Base-by-base conservation (phyloP, 2,797 vertebrate genomes). In the Rhadinocentrus ornatus region DNA sequence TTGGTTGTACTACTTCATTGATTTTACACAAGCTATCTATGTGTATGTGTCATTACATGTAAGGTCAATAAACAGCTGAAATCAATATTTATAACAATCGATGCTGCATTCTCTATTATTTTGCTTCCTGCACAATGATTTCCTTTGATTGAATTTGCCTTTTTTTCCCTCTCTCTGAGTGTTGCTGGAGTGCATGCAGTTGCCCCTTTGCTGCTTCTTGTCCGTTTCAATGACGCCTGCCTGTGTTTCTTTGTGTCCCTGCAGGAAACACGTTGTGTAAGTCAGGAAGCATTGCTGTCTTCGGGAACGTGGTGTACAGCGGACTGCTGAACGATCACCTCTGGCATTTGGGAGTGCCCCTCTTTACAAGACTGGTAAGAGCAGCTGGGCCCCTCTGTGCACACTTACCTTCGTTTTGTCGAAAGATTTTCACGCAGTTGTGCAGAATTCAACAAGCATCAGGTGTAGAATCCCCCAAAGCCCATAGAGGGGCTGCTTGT, bases 351-450 rank as follows among this genome's bases (percentile, higher is more conserved):
- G 93, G 91, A 90, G 91, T 91, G 79, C 93, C 92, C 82, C 90
- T 93, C 88, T 93, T 93, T 79, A 93, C 90, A 57, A 93, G 92
- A 92, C 92, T 91, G 93, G 93, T 94, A 88, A 93, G 93, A 79
- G 82, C 81, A 59, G 64, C 73, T 4, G 59, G 66, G 52, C 76
- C 78, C 77, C 78, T 35, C 70, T 50, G 79, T 54, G 73, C 79
- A 72, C 85, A 71, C 79, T 85, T 80, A 82, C 78, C 81, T 79
- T 72, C 57, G 64, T 74, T 83, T 80, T 83, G 81, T 83, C 68
- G 16, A 50, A 59, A 52, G 75, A 66, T 59, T 24, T 76, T 64
- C 48, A 10, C 53, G 44, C 16, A 6, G 48, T 64, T 24, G 37
- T 20, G 60, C 26, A 61, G 73, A 73, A 64, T 58, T 73, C 52